Evolutionary conservation across 1,140 invertebrate species (phyloP), one percentile per base, ranked within the genome.

Genomic region (Arion vulgaris): DNA sequence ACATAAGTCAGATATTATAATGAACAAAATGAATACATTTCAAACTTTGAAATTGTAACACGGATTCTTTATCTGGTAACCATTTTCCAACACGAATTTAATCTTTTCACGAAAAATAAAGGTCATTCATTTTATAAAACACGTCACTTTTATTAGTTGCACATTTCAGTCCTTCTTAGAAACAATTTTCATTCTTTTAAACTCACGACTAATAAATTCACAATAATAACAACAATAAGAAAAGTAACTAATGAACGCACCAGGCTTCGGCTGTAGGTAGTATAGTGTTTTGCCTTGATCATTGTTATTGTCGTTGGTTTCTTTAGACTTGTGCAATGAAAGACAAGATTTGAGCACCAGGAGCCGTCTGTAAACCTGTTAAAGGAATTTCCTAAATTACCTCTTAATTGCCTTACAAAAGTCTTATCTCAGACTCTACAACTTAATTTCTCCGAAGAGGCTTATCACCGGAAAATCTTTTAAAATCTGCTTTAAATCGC

Each of bases 381-480:
- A 62, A 23, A 62, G 13, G 57, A 62, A 62, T 62, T 62, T 62
- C 26, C 57, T 19, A 62, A 62, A 62, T 62, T 62, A 62, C 57
- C 57, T 62, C 57, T n/a, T 62, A 62, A 62, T 62, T 62, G 57
- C 57, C 57, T 62, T 62, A 62, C 57, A 62, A 62, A 62, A 62
- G 57, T 62, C 57, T 62, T 62, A 62, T 62, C 57, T 62, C 57
- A n/a, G 13, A 62, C 57, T 62, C 57, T 62, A 62, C 26, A 62
- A 62, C 57, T 62, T 62, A 62, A 62, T 62, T 62, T 62, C 57
- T 62, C 26, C 57, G 13, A 62, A 62, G 57, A 13, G 57, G 57
- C 57, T 62, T 62, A 62, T 62, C 57, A 15, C 57, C 26, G 13
- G 13, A 62, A 62, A 62, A 62, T 62, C 57, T 62, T 62, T 62